Percentiles rank a stretch among this genome's conserved stretches.
phyloP scores from a whole-genome alignment of 2,113 vertebrate genomes.

The Rhabdomys dilectus region DNA sequence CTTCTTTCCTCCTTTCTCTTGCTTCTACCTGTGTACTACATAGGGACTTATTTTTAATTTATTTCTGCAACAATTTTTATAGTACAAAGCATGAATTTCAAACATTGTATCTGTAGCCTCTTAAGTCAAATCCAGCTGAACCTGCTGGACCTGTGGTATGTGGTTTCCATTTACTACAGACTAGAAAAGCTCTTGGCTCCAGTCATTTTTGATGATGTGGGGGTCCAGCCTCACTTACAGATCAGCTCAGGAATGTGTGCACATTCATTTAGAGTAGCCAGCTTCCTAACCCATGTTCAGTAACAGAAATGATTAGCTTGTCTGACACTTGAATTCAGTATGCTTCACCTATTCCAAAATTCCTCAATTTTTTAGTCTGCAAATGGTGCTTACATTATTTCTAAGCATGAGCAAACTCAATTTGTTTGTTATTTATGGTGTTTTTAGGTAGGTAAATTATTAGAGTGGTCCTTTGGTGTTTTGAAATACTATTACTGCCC shows the following conservation, averaged over 20 bases:
- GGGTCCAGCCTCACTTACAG: neutral
- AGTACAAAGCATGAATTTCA: neutral
- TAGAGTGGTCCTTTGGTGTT: neutral
- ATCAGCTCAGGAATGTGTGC: neutral
- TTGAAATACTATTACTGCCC: neutral
- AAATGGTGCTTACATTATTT: conserved; percentile 38
- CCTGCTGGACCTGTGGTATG: neutral
- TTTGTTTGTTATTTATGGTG: neutral
- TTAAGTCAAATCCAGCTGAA: neutral
- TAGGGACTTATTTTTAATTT: neutral
- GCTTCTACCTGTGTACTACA: rapidly evolving
- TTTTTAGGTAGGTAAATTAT: conserved; percentile 39
- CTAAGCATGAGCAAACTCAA: neutral
- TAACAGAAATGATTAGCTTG: conserved; percentile 27
- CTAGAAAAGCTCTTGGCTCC: neutral
- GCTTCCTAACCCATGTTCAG: neutral
- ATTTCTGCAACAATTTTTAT: neutral
- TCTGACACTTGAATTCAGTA: neutral
- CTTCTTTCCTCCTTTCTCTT: neutral
- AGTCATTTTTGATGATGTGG: neutral
- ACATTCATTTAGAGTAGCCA: neutral
- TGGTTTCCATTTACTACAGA: neutral
- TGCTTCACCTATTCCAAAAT: conserved; percentile 14
- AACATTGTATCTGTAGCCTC: rapidly evolving
- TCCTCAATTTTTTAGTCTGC: conserved; percentile 49